A percentile compares a stretch with the other conserved stretches of the same genome.
Evolutionary conservation across 1,140 invertebrate species (phyloP).

Genomic region (Bombus consobrinus): DNA sequence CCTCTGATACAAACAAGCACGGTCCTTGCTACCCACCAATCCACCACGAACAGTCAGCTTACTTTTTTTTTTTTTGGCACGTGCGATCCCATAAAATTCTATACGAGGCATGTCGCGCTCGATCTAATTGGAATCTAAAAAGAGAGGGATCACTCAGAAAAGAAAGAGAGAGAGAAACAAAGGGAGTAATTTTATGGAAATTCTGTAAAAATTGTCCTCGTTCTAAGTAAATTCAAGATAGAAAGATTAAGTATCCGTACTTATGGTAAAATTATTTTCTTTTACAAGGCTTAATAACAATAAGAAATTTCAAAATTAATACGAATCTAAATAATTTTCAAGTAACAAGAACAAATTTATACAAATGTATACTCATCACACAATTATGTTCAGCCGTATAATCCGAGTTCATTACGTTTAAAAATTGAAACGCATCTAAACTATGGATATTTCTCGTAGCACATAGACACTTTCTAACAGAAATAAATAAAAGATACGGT

Average conservation of each 20-base stretch:
- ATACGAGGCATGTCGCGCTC: background rate
- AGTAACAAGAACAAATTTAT: too few species aligned
- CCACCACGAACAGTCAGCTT: constrained; percentile 41
- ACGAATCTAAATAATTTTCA: too few species aligned
- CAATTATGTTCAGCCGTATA: too few species aligned
- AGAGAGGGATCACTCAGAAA: background rate
- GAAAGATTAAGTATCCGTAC: too few species aligned
- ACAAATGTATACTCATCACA: too few species aligned
- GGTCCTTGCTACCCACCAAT: constrained; percentile 28
- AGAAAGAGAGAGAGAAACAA: background rate
- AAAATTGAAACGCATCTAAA: too few species aligned
- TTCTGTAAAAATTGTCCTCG: background rate
- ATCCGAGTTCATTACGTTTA: too few species aligned
- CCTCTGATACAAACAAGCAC: constrained; percentile 15
- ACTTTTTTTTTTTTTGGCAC: constrained; percentile 56
- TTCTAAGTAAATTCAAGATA: too few species aligned
- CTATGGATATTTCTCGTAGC: background rate
- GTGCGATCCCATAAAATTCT: constrained; percentile 45
- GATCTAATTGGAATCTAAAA: constrained; percentile 51
- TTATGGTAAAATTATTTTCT: too few species aligned
- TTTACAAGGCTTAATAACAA: too few species aligned
- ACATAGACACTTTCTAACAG: background rate
- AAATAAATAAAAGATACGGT: background rate
- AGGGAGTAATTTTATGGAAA: background rate
- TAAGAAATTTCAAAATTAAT: too few species aligned